Evolutionary conservation across 2,888 invertebrate genomes (phyloP).

Genomic region (Eudemis profundana): DNA sequence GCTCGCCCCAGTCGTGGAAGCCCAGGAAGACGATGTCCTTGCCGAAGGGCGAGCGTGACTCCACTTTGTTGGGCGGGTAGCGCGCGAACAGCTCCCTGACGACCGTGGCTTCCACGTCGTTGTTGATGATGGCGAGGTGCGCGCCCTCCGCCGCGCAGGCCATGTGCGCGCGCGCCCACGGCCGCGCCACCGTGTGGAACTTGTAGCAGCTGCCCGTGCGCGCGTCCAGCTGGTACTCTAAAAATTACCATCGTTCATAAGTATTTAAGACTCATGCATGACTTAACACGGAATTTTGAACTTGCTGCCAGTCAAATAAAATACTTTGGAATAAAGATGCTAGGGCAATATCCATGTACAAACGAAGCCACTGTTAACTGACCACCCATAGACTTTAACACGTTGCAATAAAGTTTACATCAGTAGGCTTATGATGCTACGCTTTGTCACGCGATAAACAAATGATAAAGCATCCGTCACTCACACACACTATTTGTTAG

Average conservation of each 20-base stretch:
- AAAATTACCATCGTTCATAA: neutral
- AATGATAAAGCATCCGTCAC: too few relatives aligned
- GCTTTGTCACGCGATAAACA: too few relatives aligned
- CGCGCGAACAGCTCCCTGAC: slow-evolving; percentile 29
- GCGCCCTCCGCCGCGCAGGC: slow-evolving; percentile 43
- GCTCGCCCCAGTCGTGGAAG: slow-evolving; percentile 37
- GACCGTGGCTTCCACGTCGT: slow-evolving; percentile 26
- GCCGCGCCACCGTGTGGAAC: slow-evolving; percentile 40
- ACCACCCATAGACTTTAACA: too few relatives aligned
- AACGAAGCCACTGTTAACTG: too few relatives aligned
- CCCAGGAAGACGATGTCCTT: slow-evolving; percentile 38
- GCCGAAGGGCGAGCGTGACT: slow-evolving; percentile 10
- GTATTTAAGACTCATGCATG: too few relatives aligned
- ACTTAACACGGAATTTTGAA: too few relatives aligned
- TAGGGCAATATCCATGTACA: too few relatives aligned
- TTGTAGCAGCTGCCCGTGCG: slow-evolving; percentile 44
- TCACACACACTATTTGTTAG: too few relatives aligned
- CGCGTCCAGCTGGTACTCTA: slow-evolving; percentile 34
- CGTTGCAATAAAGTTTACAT: too few relatives aligned
- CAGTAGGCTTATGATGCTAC: too few relatives aligned
- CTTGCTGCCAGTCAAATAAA: too few relatives aligned
- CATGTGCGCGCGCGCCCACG: slow-evolving; percentile 42
- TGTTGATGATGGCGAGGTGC: slow-evolving; percentile 39
- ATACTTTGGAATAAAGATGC: too few relatives aligned
- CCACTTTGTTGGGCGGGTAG: slow-evolving; percentile 6